A percentile compares a stretch with the other conserved stretches of the same genome.
These are phyloP conservation scores for Trichopria drosophilae DNA, from an alignment of 2,888 invertebrate species.

Conservation along the genomic window DNA sequence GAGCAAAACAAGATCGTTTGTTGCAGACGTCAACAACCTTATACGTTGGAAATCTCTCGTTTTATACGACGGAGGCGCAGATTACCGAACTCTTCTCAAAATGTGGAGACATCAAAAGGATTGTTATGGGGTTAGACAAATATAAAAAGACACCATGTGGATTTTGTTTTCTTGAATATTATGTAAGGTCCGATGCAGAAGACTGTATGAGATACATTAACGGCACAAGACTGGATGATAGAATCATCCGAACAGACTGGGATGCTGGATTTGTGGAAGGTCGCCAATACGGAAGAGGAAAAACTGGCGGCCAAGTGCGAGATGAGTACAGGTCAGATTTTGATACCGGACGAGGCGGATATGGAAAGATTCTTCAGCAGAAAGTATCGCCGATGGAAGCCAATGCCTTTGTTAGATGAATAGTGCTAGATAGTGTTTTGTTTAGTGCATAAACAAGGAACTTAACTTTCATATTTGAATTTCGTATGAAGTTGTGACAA, in stretches of 20 bases:
- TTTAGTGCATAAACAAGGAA: too few relatives aligned
- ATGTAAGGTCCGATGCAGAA: conserved; percentile 74
- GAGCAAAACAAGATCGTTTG: conserved; percentile 82
- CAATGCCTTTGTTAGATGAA: too few relatives aligned
- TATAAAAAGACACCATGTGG: conserved; percentile 99
- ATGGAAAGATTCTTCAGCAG: conserved; percentile 90
- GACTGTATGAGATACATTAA: conserved; percentile 89
- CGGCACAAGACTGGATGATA: conserved; percentile 93
- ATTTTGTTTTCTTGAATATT: conserved; percentile 98
- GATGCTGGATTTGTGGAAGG: conserved; percentile 99
- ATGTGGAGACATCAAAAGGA: conserved; percentile 91
- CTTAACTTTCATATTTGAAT: too few relatives aligned
- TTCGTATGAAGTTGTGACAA: too few relatives aligned
- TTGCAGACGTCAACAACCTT: conserved; percentile 78
- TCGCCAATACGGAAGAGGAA: conserved; percentile 95
- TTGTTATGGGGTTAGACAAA: conserved; percentile 97
- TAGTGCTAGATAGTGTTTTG: too few relatives aligned
- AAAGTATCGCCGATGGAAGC: too few relatives aligned
- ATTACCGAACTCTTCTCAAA: conserved; percentile 94
- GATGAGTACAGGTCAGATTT: conserved; percentile 98
- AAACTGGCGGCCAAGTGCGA: conserved; percentile 94
- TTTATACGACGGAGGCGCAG: conserved; percentile 98
- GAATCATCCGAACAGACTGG: conserved; percentile 97
- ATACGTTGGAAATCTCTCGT: conserved; percentile 96
- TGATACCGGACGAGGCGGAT: conserved; percentile 95